A percentile compares a stretch with the other conserved stretches of the same genome.
Evolutionary conservation across 1,140 invertebrate genomes (phyloP).

Genomic region (Arctopsyche grandis): DNA sequence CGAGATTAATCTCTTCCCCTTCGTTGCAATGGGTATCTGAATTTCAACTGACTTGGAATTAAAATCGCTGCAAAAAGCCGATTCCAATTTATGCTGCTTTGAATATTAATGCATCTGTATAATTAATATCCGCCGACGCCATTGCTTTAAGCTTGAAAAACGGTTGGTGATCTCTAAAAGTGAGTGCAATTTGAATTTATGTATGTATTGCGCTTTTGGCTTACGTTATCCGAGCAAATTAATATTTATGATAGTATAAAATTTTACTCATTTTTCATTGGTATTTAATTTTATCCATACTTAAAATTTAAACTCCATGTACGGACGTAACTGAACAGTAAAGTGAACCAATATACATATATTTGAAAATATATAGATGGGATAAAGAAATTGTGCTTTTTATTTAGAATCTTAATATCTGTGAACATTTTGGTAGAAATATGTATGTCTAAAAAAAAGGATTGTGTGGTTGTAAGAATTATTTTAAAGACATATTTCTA

Average conservation of each 20-base stretch:
- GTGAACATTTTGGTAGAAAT: no score
- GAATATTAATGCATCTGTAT: not conserved
- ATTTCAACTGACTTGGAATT: not conserved
- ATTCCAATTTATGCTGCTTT: not conserved
- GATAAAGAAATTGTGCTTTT: no score
- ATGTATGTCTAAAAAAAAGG: no score
- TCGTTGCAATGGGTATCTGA: not conserved
- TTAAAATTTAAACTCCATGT: no score
- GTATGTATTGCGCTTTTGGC: not conserved
- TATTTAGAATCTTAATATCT: no score
- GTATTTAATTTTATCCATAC: slow-evolving; percentile 9
- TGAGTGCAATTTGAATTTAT: slow-evolving; percentile 7
- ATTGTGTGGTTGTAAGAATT: no score
- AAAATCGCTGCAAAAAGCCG: slow-evolving; percentile 4
- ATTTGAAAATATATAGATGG: no score
- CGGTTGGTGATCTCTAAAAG: not conserved
- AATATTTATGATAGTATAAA: not conserved
- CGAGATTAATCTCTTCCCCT: slow-evolving; percentile 28
- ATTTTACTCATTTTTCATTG: not conserved
- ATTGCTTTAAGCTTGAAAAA: not conserved
- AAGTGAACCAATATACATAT: no score
- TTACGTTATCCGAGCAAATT: not conserved
- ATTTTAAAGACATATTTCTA: no score
- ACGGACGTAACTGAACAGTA: no score
- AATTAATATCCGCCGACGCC: no score